These are phyloP conservation scores for Hyposoter dolosus DNA, from an alignment of 2,888 invertebrate species.

Conservation along the genomic window DNA sequence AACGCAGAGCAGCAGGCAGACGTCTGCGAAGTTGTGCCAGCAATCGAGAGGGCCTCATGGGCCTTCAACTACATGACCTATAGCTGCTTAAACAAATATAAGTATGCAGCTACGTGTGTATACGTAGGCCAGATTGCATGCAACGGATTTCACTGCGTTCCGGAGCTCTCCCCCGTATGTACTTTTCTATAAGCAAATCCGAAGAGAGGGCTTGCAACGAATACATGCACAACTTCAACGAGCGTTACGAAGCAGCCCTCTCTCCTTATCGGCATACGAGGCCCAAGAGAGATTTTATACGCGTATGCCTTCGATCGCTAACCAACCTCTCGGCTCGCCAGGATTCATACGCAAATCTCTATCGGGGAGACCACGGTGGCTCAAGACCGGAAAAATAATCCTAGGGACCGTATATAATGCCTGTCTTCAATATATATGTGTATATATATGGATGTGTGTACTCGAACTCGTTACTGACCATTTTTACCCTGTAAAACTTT, in stretches of 20 bases:
- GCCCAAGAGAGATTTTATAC: slow-evolving; percentile 79
- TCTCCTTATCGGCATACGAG: slow-evolving; percentile 79
- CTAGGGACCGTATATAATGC: neutral
- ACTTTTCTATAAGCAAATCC: slow-evolving; percentile 54
- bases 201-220: slow-evolving; percentile 47
- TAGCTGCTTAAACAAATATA: slow-evolving; percentile 4
- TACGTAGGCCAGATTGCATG: slow-evolving; percentile 27
- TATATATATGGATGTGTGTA: neutral
- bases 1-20: neutral
- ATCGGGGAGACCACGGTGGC: slow-evolving; percentile 64
- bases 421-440: neutral
- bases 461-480: slow-evolving; percentile 54
- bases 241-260: slow-evolving; percentile 49
- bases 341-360: slow-evolving; percentile 78
- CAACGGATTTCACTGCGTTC: slow-evolving; percentile 43
- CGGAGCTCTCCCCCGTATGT: slow-evolving; percentile 38
- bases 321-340: slow-evolving; percentile 71
- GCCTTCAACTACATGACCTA: slow-evolving; percentile 21
- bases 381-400: slow-evolving; percentile 40
- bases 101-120: neutral
- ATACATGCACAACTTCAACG: slow-evolving; percentile 42
- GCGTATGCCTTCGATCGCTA: slow-evolving; percentile 67
- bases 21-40: slow-evolving; percentile 28
- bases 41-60: slow-evolving; percentile 41
- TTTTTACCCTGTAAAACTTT: slow-evolving; percentile 35